These are phyloP conservation scores for Sesamia nonagrioides DNA, from an alignment of 1,140 invertebrate genomes.

Conservation along the genomic window DNA sequence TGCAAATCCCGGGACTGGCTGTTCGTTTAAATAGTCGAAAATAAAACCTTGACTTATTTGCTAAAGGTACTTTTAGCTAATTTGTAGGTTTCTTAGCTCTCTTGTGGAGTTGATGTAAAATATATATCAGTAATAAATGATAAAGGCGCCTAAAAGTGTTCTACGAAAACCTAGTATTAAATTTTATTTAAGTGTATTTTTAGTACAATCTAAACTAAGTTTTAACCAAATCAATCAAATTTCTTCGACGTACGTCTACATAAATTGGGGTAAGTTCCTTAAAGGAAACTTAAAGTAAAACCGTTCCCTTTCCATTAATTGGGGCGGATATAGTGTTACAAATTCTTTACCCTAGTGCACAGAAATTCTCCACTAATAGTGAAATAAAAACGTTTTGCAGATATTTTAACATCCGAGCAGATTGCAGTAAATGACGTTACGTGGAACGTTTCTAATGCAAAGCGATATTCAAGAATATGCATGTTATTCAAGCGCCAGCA, in stretches of 20 bases:
- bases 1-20: not conserved
- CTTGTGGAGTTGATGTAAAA: not conserved
- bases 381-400: not conserved
- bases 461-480: constrained; percentile 15
- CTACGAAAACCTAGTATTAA: constrained; percentile 2
- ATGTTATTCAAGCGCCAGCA: constrained; percentile 1
- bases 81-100: not conserved
- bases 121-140: constrained; percentile 1
- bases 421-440: not conserved
- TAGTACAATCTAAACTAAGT: not conserved
- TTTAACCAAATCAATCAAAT: not conserved
- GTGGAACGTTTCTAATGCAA: not conserved
- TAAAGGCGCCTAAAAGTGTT: not conserved
- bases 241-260: not conserved
- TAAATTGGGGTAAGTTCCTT: not conserved
- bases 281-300: not conserved
- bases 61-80: not conserved
- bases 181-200: not conserved
- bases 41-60: constrained; percentile 2
- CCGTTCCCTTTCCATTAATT: not conserved
- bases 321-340: not conserved
- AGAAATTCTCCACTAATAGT: no score
- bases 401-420: no score
- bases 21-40: constrained; percentile 7
- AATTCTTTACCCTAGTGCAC: not conserved